phyloP scores from a whole-genome alignment of 2,113 vertebrate species.

The Lucifuga dentata region DNA sequence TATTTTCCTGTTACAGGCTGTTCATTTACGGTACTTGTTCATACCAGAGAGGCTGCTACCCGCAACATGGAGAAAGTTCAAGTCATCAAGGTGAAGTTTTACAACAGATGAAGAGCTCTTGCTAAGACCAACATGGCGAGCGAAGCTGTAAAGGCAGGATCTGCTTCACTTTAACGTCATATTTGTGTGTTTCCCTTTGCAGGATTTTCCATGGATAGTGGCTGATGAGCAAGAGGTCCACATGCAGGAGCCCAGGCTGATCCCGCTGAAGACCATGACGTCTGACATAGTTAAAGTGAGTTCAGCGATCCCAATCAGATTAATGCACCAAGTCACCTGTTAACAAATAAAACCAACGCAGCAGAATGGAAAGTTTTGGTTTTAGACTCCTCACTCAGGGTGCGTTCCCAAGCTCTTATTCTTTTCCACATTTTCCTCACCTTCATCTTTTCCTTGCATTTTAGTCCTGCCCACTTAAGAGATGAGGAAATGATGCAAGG shows the following conservation, averaged over 20 bases:
- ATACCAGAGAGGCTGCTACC: conserved; percentile 94
- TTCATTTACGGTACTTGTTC: conserved; percentile 96
- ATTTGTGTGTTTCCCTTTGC: conserved; percentile 5
- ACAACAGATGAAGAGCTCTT: not conserved
- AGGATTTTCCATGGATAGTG: conserved; percentile 99
- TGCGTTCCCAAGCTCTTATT: too few species aligned
- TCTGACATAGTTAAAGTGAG: conserved; percentile 96
- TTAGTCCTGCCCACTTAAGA: too few species aligned
- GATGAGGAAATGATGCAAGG: too few species aligned
- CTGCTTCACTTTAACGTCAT: not conserved
- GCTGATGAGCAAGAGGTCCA: conserved; percentile 96
- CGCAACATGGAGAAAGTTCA: conserved; percentile 99
- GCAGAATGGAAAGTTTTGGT: too few species aligned
- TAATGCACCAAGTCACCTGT: too few species aligned
- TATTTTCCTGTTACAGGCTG: conserved; percentile 84
- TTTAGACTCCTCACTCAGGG: too few species aligned
- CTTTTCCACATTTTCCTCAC: too few species aligned
- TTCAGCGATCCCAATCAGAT: too few species aligned
- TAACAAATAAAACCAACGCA: too few species aligned
- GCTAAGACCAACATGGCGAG: not conserved
- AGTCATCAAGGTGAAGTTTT: conserved; percentile 92
- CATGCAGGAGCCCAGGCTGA: conserved; percentile 94
- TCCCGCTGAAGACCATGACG: conserved; percentile 97
- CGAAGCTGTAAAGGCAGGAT: too few species aligned
- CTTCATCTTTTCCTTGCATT: too few species aligned